Percentiles rank a stretch among this genome's conserved stretches.
These are phyloP conservation scores for Toxonevra muliebris DNA, from an alignment of 2,888 invertebrate genomes.

Conservation along the genomic window DNA sequence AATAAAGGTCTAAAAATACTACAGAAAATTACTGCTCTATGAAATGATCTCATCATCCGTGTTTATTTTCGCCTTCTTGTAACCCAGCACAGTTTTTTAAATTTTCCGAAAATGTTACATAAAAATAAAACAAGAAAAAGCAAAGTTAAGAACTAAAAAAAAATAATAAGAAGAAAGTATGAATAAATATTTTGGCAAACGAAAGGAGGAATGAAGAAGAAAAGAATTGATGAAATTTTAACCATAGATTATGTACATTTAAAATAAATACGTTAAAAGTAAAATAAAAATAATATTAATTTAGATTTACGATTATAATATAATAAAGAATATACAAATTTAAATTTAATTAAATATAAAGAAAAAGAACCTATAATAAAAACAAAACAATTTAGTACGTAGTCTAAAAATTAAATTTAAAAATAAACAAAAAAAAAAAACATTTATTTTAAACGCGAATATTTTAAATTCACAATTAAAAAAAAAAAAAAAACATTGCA, in stretches of 20 bases:
- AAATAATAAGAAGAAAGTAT: conserved; percentile 13
- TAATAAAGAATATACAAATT: conserved; percentile 32
- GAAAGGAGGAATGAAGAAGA: too few relatives aligned
- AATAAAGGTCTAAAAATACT: neutral
- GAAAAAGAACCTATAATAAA: conserved; percentile 20
- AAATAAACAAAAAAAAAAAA: conserved; percentile 32
- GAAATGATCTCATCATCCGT: conserved; percentile 66
- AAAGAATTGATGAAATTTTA: too few relatives aligned
- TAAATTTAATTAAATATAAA: conserved; percentile 37
- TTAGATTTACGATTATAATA: conserved; percentile 37
- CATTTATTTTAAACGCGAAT: neutral
- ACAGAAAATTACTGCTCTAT: conserved; percentile 49
- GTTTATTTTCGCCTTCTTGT: conserved; percentile 64
- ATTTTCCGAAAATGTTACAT: conserved; percentile 6
- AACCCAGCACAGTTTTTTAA: conserved; percentile 14
- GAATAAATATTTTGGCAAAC: too few relatives aligned
- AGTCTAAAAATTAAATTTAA: conserved; percentile 27
- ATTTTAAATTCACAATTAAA: too few relatives aligned
- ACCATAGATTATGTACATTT: conserved; percentile 34
- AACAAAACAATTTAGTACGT: conserved; percentile 30
- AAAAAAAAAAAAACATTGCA: too few relatives aligned
- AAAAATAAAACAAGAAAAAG: conserved; percentile 22
- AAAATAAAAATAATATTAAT: conserved; percentile 32
- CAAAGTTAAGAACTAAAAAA: conserved; percentile 21
- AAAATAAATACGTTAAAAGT: conserved; percentile 27